Conservation (phyloP, 1,140 invertebrate genomes). For the Plodia interpunctella region DNA sequence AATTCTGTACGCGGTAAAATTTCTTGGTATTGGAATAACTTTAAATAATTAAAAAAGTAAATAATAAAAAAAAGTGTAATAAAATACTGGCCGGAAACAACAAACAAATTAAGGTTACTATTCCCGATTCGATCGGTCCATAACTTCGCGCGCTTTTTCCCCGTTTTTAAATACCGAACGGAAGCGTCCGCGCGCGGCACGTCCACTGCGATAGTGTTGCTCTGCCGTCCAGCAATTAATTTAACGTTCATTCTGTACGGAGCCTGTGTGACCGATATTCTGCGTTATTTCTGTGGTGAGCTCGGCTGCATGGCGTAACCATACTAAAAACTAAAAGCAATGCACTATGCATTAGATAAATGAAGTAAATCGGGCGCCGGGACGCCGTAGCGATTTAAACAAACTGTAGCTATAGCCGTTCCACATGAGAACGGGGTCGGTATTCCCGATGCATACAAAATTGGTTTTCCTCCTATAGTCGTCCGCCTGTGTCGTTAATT, state of each 20-base stretch:
- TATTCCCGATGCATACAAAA: too few species aligned
- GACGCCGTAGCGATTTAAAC: constrained; percentile 19
- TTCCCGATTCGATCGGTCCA: constrained; percentile 31
- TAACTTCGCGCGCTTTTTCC: constrained; percentile 30
- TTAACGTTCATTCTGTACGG: constrained; percentile 53
- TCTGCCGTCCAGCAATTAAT: constrained; percentile 61
- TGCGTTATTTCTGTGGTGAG: constrained; percentile 68
- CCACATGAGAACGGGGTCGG: neutral
- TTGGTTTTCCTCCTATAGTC: too few species aligned
- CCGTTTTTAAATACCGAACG: constrained; percentile 32
- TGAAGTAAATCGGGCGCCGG: constrained; percentile 45
- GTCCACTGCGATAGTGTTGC: constrained; percentile 63
- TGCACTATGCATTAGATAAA: constrained; percentile 72
- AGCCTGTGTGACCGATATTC: constrained; percentile 73
- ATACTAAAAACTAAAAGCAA: constrained; percentile 70
- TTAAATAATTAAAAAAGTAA: constrained; percentile 14
- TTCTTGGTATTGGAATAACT: neutral
- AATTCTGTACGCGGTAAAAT: neutral
- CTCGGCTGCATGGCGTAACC: constrained; percentile 59
- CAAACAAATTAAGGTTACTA: constrained; percentile 24
- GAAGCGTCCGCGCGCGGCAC: constrained; percentile 63
- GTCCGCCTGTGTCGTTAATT: too few species aligned
- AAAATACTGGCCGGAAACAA: constrained; percentile 21
- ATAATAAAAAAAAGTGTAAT: constrained; percentile 34
- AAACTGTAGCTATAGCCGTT: constrained; percentile 14